Evolutionary conservation across 2,888 invertebrate genomes (phyloP), one percentile per base, ranked within the genome.

Genomic region (Hofmannophila pseudospretella): DNA sequence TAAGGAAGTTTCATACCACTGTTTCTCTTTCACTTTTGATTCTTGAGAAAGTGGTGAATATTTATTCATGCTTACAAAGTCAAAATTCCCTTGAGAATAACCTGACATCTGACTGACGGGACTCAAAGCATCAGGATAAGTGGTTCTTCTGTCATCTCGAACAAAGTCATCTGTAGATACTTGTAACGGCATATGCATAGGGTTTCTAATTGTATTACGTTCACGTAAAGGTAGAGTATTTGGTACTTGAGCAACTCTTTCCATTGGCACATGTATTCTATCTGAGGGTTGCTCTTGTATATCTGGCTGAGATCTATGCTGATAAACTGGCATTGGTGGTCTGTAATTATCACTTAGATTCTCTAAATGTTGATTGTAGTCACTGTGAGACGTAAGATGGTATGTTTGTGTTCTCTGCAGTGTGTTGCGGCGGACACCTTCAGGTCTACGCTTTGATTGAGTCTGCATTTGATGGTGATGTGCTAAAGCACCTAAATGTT

Each of bases 1-100:
- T 48, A 92, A 63, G 2, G 91, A 90, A 1, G 91, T 91, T 63
- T 92, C 92, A 59, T 91, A 91, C 92, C 92, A 92, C 48, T 91
- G 90, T 49, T 91, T 91, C 55, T 91, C 90, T 62, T 87, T 86
- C 4, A 72, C 58, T 63, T 74, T 85, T 47, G 68, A 63, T 36
- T 88, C 86, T 44, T 81, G 82, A 32, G 80, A 82, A 1, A 78
- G 57, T 28, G 85, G 84, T 4, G 86, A 85, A 47, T 74, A 82
- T 44, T 81, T 82, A 41, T 71, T 79, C 70, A 80, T 73, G 40
- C 78, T 74, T 4, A 77, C 69, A 2, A 82, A 79, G 43, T 85
- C 86, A 57, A 80, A 82, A 47, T 75, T 79, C 3, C 63, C 54
- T 39, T 69, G 67, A 3, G 80, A 79, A 42, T 76, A 84, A 1